Evolutionary conservation across 2,113 vertebrate genomes (phyloP), one percentile per base, ranked within the genome.

Genomic region (Empidonax alnorum): DNA sequence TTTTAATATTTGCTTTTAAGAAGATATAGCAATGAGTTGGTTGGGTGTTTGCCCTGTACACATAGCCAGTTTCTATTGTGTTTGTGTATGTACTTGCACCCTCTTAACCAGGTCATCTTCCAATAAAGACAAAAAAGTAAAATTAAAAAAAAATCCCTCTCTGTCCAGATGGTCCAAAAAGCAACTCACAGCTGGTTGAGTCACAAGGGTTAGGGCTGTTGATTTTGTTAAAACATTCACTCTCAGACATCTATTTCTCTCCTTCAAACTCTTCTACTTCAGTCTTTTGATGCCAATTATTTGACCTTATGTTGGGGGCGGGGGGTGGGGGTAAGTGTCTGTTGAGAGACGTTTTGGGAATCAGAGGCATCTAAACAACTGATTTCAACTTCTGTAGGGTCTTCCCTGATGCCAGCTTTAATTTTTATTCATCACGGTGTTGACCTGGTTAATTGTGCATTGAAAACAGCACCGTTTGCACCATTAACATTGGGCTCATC

Each of bases 391-490:
- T 96, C 82, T 74, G 3, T 74, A 52, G 47, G 31, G 33, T 78
- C 66, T 52, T 85, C 19, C 31, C 69, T 65, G 55, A 69, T 84
- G 74, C 55, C 81, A 91, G 65, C 71, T 96, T 95, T 92, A 93
- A 95, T 90, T 96, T 96, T 96, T 93, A 96, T 97, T 97, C 90
- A 96, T 94, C 86, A 95, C 62, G 35, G 94, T 91, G 80, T 94
- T 95, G 95, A 94, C 84, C 77, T 97, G 85, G 86, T 91, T 95
- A 96, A 97, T 96, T 94, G 95, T 86, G 89, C 95, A 96, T 94
- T 89, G 74, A 93, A 90, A 87, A 81, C 77, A 86, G 77, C 83
- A 78, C 56, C 28, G 4, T 84, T 96, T 91, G 87, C 83, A 91
- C 87, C 92, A 92, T 84, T 95, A 91, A 91, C 80, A 71, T 90